Evolutionary conservation across 2,113 vertebrate genomes (phyloP).

Genomic region (Anser cygnoides): DNA sequence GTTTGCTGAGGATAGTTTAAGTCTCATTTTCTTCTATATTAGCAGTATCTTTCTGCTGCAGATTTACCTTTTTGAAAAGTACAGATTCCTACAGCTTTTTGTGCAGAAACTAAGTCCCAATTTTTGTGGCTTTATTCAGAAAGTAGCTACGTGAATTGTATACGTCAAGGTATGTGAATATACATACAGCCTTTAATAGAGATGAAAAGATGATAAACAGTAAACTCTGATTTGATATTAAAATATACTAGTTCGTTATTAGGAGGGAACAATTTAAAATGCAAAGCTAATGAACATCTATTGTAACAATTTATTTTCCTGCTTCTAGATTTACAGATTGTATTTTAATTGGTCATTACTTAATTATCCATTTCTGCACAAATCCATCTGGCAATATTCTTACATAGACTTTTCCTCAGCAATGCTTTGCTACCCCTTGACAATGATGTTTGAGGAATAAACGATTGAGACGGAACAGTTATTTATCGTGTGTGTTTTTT

Average conservation of each 20-base stretch:
- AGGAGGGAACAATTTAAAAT: slow-evolving; percentile 58
- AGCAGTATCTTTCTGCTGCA: slow-evolving; percentile 49
- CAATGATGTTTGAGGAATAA: slow-evolving; percentile 22
- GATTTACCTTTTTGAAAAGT: slow-evolving; percentile 64
- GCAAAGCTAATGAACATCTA: slow-evolving; percentile 61
- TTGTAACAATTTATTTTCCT: not conserved
- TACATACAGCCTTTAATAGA: not conserved
- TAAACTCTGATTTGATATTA: not conserved
- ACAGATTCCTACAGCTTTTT: slow-evolving; percentile 41
- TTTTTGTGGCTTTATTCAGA: slow-evolving; percentile 13
- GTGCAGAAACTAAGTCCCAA: not conserved
- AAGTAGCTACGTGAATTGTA: slow-evolving; percentile 16
- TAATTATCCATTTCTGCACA: slow-evolving; percentile 64
- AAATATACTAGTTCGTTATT: not conserved
- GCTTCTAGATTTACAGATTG: slow-evolving; percentile 35
- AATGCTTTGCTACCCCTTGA: slow-evolving; percentile 16
- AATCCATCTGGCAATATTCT: slow-evolving; percentile 46
- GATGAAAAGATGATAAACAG: slow-evolving; percentile 41
- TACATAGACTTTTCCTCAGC: slow-evolving; percentile 20
- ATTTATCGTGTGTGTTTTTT: not conserved
- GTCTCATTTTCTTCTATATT: slow-evolving; percentile 76
- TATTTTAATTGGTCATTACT: slow-evolving; percentile 63
- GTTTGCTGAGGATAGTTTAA: slow-evolving; percentile 68
- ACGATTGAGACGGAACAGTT: not conserved
- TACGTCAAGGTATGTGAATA: slow-evolving; percentile 3